phyloP scores from a whole-genome alignment of 2,888 invertebrate genomes.

The Mythimna loreyi region DNA sequence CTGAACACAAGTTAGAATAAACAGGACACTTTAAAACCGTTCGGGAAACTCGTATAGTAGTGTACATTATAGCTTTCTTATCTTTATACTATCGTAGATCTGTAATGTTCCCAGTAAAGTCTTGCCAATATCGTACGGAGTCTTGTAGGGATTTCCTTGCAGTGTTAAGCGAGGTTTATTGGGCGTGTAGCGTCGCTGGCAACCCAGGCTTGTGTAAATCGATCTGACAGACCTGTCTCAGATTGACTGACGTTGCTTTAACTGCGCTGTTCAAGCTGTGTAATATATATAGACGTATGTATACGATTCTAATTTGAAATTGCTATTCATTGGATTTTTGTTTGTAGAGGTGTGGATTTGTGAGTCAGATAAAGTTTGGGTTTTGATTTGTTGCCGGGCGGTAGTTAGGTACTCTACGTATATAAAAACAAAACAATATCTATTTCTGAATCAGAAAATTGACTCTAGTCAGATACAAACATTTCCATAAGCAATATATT shows the following conservation, averaged over 20 bases:
- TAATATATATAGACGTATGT: conserved; percentile 54
- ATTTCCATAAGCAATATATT: neutral
- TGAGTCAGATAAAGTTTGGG: neutral
- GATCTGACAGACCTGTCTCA: conserved; percentile 84
- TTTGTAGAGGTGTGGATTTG: conserved; percentile 9
- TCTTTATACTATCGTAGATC: conserved; percentile 61
- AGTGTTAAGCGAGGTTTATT: conserved; percentile 84
- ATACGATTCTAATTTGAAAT: conserved; percentile 53
- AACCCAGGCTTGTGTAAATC: conserved; percentile 80
- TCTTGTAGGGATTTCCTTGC: conserved; percentile 77
- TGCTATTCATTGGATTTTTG: conserved; percentile 35
- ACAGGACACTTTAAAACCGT: conserved; percentile 66
- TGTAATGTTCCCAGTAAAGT: conserved; percentile 60
- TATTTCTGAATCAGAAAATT: neutral
- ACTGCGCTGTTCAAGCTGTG: conserved; percentile 76
- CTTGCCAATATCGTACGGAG: conserved; percentile 70
- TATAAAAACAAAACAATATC: neutral
- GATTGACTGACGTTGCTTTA: conserved; percentile 85
- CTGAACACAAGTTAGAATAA: conserved; percentile 55
- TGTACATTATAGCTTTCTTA: conserved; percentile 63
- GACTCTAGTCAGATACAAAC: neutral
- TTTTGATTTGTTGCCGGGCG: conserved; percentile 9
- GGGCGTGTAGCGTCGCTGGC: conserved; percentile 78
- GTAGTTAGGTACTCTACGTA: conserved; percentile 6
- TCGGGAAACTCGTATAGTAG: conserved; percentile 63